Evolutionary conservation across 1,140 invertebrate genomes (phyloP), one percentile per base, ranked within the genome.

Genomic region (Ips nitidus): DNA sequence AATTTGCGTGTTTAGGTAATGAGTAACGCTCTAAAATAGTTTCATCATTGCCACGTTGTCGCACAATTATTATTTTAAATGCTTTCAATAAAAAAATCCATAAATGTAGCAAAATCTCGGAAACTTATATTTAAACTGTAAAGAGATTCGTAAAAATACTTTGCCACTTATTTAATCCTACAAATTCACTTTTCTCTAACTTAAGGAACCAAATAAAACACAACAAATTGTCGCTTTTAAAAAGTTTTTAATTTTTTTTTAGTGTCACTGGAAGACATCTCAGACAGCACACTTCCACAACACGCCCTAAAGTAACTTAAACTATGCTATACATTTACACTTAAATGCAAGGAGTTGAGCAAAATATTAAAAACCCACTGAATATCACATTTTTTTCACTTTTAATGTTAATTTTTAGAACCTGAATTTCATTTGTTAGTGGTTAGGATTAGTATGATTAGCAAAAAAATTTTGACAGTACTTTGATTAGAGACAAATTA

Each of bases 201-300:
- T 22, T 22, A 22, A 22, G 22, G 22, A 22, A 22, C 22, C 22
- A 22, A 22, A 36, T 6, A 55, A 36, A 37, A 55, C 41, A 59
- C 39, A 41, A 59, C 57, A n/a, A 22, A n/a, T 41, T 41, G 57
- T 42, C 38, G 41, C 38, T 42, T 69, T 69, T 61, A 36, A 52
- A 53, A 61, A 42, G 8, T 69, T 69, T 69, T 69, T 61, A 61
- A 53, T 69, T 62, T 68, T 75, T 78, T 78, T 77, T 78, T 75
- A 64, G 73, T 73, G 74, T 75, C 71, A 75, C 59, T 75, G 77
- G 77, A 78, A 78, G 77, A 78, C 77, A 75, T 69, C 69, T 76
- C 60, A 69, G 66, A 71, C 59, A 72, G 63, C 68, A 75, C 72
- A 76, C 73, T 78, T 77, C 73, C 76, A 76, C 71, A 78, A 75